These are phyloP conservation scores for Bryconaethiops microstoma DNA, from an alignment of 2,797 vertebrate species.

Conservation along the genomic window DNA sequence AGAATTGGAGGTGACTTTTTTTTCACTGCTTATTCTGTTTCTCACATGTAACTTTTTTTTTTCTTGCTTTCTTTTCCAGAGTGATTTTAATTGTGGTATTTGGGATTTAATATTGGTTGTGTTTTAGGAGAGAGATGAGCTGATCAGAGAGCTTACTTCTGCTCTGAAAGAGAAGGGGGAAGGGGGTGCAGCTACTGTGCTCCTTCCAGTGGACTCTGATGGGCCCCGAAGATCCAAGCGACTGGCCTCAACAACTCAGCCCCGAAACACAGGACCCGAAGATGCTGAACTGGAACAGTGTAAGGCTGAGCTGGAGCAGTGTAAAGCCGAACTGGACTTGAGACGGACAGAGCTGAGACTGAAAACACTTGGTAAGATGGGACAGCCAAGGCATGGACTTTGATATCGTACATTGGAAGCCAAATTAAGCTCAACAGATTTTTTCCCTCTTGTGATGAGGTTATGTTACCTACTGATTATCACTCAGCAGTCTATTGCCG, in stretches of 20 bases:
- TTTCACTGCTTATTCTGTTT: no score
- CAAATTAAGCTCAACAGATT: no score
- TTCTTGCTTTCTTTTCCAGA: not conserved
- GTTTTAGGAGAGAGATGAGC: conserved; percentile 86
- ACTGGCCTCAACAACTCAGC: conserved; percentile 64
- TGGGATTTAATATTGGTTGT: not conserved
- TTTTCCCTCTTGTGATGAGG: no score
- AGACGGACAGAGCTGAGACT: conserved; percentile 75
- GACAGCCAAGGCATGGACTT: not conserved
- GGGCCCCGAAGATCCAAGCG: conserved; percentile 82
- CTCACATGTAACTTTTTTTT: not conserved
- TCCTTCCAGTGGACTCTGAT: conserved; percentile 26
- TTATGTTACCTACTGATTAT: no score
- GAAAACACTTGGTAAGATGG: conserved; percentile 76
- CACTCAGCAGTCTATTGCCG: no score
- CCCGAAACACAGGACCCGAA: conserved; percentile 59
- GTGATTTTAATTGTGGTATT: no score
- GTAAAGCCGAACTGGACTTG: conserved; percentile 66
- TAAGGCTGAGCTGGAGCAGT: conserved; percentile 65
- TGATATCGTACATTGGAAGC: not conserved
- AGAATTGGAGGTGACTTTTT: conserved; percentile 82
- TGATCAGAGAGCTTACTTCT: conserved; percentile 82
- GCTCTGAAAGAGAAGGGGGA: conserved; percentile 73
- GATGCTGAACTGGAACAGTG: conserved; percentile 70
- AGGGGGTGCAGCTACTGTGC: not conserved